Conservation (phyloP, 2,888 invertebrate species). For the Meta bourneti region DNA sequence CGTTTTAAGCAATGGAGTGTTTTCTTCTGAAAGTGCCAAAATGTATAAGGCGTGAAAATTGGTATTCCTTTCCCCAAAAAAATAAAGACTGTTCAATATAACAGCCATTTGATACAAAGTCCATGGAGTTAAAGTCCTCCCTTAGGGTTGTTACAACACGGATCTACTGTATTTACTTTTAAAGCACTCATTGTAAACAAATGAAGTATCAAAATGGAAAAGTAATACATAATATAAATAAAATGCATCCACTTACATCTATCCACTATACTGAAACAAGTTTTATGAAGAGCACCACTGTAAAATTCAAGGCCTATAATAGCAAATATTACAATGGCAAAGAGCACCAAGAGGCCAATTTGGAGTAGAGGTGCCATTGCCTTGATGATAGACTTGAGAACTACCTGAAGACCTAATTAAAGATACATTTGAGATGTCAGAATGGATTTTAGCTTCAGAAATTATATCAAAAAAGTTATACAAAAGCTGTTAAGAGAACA, state of each 20-base stretch:
- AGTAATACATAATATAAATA: neutral
- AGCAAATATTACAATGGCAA: constrained; percentile 99
- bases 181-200: neutral
- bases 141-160: too few species aligned
- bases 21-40: too few species aligned
- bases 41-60: too few species aligned
- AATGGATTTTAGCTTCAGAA: neutral
- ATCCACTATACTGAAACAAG: constrained; percentile 97
- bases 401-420: constrained; percentile 97
- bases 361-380: constrained; percentile 99
- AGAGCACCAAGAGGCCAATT: constrained; percentile 99
- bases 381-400: constrained; percentile 99
- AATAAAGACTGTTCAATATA: too few species aligned
- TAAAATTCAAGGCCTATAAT: constrained; percentile 99
- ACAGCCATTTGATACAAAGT: too few species aligned
- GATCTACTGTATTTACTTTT: too few species aligned
- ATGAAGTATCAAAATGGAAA: neutral
- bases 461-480: neutral
- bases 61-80: too few species aligned
- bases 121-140: too few species aligned
- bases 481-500: too few species aligned
- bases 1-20: too few species aligned
- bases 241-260: constrained; percentile 86
- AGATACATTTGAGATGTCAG: neutral
- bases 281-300: constrained; percentile 99